phyloP scores from a whole-genome alignment of 2,797 vertebrate genomes.

The Otolemur crassicaudatus region DNA sequence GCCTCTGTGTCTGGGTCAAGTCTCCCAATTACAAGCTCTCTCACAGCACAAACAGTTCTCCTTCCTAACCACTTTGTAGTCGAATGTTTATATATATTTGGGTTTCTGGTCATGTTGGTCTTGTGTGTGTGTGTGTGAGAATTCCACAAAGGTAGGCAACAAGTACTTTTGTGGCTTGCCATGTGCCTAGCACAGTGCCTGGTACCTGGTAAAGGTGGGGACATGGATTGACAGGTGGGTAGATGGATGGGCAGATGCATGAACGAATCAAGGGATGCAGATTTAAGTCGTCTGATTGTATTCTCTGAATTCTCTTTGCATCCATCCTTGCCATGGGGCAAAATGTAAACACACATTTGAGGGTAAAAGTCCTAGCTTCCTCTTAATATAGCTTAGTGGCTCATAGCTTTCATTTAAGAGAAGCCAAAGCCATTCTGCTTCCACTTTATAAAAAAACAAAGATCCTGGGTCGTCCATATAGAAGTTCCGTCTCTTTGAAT shows the following conservation, averaged over 20 bases:
- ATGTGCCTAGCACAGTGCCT: neutral
- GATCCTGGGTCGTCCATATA: neutral
- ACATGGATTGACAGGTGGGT: neutral
- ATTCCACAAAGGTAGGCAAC: neutral
- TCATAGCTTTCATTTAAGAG: neutral
- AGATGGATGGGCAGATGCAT: neutral
- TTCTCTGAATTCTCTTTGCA: neutral
- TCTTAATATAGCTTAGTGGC: neutral
- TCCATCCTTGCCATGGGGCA: neutral
- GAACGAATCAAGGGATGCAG: neutral
- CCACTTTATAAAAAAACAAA: neutral
- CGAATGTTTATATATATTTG: neutral
- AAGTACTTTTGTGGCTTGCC: neutral
- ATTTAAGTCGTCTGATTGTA: neutral
- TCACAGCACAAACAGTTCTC: neutral
- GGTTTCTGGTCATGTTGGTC: neutral
- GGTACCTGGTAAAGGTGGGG: neutral
- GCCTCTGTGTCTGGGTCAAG: neutral
- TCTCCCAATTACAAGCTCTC: neutral
- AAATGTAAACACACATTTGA: neutral
- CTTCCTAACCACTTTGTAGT: neutral
- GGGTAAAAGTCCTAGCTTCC: neutral
- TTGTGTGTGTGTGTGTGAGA: neutral
- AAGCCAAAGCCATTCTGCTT: neutral
- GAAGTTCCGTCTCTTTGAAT: neutral